Conservation (phyloP, 2,797 vertebrate species). For the Hapalemur alaotrensis region DNA sequence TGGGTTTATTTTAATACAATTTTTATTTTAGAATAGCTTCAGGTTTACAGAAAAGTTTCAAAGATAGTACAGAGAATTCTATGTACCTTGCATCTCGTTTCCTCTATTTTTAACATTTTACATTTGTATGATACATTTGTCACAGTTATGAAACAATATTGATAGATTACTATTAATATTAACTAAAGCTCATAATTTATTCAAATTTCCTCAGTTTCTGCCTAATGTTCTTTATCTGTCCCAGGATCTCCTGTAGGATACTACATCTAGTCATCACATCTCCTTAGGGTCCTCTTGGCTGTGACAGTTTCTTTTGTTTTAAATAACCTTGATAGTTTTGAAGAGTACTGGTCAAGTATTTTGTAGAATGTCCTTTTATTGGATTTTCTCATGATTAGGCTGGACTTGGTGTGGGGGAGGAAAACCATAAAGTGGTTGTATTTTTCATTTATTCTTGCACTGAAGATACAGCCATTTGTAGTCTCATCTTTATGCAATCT, state of each 20-base stretch:
- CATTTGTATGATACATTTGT: not conserved
- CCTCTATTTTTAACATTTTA: not conserved
- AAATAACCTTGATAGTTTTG: not conserved
- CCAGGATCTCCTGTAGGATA: not conserved
- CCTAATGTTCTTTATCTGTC: not conserved
- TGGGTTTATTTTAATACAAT: not conserved
- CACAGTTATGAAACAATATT: not conserved
- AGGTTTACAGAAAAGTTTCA: constrained; percentile 6
- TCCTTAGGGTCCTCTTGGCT: not conserved
- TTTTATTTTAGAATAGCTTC: not conserved
- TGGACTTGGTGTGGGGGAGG: not conserved
- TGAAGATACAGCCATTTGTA: not conserved
- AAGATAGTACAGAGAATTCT: not conserved
- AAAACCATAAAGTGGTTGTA: not conserved
- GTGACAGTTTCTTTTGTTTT: not conserved
- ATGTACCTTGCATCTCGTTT: not conserved
- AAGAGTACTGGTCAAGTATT: not conserved
- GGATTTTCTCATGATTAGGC: not conserved
- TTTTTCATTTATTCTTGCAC: not conserved
- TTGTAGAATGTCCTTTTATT: not conserved
- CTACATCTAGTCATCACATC: not conserved
- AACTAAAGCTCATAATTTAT: not conserved
- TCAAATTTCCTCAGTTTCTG: not conserved
- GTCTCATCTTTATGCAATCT: not conserved
- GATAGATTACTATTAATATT: not conserved